Base-by-base conservation (phyloP, 1,140 invertebrate species). In the Brachionus manjavacas region DNA sequence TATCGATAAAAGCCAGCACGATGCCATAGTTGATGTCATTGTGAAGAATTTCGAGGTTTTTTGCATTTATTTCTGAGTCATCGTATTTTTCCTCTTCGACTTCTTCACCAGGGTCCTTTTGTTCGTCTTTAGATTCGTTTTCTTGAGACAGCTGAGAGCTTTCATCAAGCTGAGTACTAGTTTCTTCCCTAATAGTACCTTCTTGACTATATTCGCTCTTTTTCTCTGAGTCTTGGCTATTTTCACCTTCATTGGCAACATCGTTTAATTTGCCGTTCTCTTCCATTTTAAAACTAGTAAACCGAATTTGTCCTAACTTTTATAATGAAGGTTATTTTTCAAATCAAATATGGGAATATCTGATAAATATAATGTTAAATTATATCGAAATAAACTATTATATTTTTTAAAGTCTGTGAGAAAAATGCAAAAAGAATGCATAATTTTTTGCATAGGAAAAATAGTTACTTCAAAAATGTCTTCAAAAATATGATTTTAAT, bases 381-480 rank as follows among this genome's bases (percentile, higher is more conserved):
- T 60, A 60, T 60, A 60, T 60, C 20, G 52, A 60, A 52, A 60
- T 60, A 60, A 60, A 60, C 52, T 23, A 60, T 20, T 60, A 23
- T 60, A 60, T 60, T 60, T 60, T 60, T 25, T 8, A 60, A 60
- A 20, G 16, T 60, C 52, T 60, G 52, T 20, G 52, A 16, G 9
- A 20, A 23, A 20, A 20, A 9, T 60, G 16, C 52, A 60, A 16
- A 23, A 8, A 20, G 52, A 25, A 9, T 20, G 52, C 52, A 91
- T 91, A 84, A 92, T 93, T 85, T 93, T 1, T 60, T 60, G 16
- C n/a, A 60, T 60, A 23, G 9, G 3, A 25, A 92, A 85, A 90
- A 92, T 74, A 95, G 94, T 88, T 96, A 96, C 88, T 90, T 93
- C 23, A 92, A 93, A 84, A 91, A 93, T 85, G 89, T 95, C 43